These are phyloP conservation scores for Metaphire vulgaris DNA, from an alignment of 1,140 invertebrate genomes.

Conservation along the genomic window DNA sequence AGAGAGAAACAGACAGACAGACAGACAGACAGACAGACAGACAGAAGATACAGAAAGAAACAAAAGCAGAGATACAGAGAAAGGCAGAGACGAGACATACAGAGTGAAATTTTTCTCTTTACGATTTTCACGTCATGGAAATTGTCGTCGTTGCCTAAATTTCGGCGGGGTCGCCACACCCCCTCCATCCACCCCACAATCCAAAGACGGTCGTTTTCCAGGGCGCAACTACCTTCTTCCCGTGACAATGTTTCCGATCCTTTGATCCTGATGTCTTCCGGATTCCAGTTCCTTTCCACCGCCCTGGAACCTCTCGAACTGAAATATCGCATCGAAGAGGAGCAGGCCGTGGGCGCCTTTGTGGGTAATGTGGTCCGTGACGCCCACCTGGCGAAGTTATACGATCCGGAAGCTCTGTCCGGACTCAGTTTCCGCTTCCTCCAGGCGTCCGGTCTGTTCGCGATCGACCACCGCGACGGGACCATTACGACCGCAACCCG, in stretches of 20 bases:
- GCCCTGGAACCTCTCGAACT: neutral
- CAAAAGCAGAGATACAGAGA: neutral
- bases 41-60: neutral
- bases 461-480: constrained; percentile 1
- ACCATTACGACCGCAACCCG: neutral
- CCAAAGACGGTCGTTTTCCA: too few species aligned
- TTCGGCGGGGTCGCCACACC: too few species aligned
- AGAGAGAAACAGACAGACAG: too few species aligned
- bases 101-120: too few species aligned
- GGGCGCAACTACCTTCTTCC: too few species aligned
- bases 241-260: too few species aligned
- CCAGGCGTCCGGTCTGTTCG: constrained; percentile 1
- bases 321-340: constrained; percentile 10
- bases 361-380: constrained; percentile 3
- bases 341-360: neutral
- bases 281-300: neutral
- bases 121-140: too few species aligned
- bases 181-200: too few species aligned
- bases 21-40: too few species aligned
- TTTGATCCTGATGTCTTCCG: neutral
- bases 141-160: too few species aligned
- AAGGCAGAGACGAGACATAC: neutral
- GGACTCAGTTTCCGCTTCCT: neutral
- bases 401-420: neutral
- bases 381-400: neutral